Evolutionary conservation across 2,113 vertebrate species (phyloP).

Genomic region (Leucopsar rothschildi): DNA sequence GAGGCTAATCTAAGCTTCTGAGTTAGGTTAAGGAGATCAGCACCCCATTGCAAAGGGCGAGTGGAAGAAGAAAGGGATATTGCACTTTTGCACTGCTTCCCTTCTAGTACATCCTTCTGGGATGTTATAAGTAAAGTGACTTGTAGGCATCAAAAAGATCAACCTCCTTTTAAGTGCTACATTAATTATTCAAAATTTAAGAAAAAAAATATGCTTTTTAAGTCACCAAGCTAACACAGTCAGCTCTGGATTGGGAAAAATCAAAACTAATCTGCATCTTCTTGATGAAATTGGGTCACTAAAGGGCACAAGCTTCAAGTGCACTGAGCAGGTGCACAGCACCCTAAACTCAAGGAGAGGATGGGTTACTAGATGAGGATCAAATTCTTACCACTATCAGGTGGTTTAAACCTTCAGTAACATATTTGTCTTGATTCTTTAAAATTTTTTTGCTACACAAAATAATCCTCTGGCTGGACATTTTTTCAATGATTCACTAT

Average conservation of each 20-base stretch:
- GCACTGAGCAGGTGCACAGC: background rate
- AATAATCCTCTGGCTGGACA: background rate
- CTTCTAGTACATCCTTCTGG: background rate
- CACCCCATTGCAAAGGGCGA: background rate
- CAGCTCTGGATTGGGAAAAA: background rate
- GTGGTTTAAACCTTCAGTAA: background rate
- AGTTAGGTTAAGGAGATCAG: background rate
- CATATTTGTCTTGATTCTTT: background rate
- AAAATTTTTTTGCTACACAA: background rate
- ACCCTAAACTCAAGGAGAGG: background rate
- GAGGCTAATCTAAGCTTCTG: background rate
- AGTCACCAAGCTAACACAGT: background rate
- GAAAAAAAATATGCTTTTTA: background rate
- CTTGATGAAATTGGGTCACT: background rate
- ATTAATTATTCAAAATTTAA: background rate
- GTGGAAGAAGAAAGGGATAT: background rate
- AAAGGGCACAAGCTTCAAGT: background rate
- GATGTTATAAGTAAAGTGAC: background rate
- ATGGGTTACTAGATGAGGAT: fast-evolving
- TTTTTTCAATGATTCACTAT: background rate
- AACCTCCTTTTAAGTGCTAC: background rate
- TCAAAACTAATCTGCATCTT: background rate
- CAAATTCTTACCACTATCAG: background rate
- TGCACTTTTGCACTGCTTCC: background rate
- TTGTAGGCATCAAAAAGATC: background rate